Evolutionary conservation across 2,888 invertebrate genomes (phyloP).

Genomic region (Nebria brevicollis): DNA sequence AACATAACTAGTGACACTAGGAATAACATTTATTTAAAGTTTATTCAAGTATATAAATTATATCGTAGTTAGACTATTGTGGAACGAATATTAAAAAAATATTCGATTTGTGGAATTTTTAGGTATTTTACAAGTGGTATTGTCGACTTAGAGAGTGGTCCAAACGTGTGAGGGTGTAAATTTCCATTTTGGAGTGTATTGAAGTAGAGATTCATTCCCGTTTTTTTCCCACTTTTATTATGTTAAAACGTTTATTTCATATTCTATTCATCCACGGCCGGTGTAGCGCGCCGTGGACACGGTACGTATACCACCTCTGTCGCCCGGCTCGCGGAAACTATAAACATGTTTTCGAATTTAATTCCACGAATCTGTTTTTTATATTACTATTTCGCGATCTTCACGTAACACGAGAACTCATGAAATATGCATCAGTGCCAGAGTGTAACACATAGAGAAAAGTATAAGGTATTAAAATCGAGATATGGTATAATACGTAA

Average conservation of each 20-base stretch:
- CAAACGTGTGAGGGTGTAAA: not conserved
- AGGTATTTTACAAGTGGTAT: not conserved
- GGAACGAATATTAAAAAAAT: not conserved
- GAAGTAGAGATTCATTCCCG: conserved; percentile 5
- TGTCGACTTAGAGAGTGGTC: not conserved
- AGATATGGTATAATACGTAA: conserved; percentile 21
- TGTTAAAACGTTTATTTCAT: conserved; percentile 46
- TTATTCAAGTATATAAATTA: not conserved
- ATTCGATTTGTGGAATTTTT: not conserved
- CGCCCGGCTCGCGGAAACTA: conserved; percentile 28
- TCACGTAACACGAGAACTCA: conserved; percentile 43
- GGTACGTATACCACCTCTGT: conserved; percentile 21
- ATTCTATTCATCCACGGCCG: conserved; percentile 20
- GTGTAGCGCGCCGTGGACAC: not conserved
- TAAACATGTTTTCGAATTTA: conserved; percentile 47
- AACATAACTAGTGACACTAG: too few relatives aligned
- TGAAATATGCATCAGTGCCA: conserved; percentile 44
- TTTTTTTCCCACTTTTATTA: conserved; percentile 37
- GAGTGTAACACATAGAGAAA: conserved; percentile 34
- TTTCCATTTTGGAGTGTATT: not conserved
- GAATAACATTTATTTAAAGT: too few relatives aligned
- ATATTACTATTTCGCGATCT: conserved; percentile 45
- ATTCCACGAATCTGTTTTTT: conserved; percentile 47
- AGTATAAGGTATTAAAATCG: conserved; percentile 8
- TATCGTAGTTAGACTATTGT: too few relatives aligned